Base-by-base conservation (phyloP, 2,113 vertebrate species). In the Etheostoma cragini region DNA sequence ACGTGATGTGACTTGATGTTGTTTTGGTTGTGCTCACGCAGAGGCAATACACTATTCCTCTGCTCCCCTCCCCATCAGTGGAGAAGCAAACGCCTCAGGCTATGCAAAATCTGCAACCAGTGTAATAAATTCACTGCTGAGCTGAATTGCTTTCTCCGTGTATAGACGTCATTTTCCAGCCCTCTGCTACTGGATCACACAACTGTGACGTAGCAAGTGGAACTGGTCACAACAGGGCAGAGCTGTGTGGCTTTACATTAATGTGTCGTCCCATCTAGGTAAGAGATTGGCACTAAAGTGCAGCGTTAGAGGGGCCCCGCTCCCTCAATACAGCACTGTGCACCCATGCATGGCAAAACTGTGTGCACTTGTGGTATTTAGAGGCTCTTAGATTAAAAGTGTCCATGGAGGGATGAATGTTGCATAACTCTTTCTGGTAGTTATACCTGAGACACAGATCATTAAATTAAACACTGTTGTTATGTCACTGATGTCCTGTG, bases 1-100 rank as follows among this genome's bases (percentile, higher is more conserved):
- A 75, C 19, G 8, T 65, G 42, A 84, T 66, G 60, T 71, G 71
- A 70, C 63, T 57, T n/a, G 72, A 80, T 54, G 58, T 68, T 89
- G 47, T 87, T 79, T 80, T 10, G 8, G 76, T 71, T n/a, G 21
- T 26, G 61, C 56, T 63, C 70, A 17, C 62, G 33, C 62, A 15
- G 54, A 42, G 57, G 3, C 67, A 35, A 30, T n/a, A 16, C 19
- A 0, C 67, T 42, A 38, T 11, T 22, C 1, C 3, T 14, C 38
- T 10, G 7, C 50, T 0, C 26, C 2, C 33, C 0, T 15, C 38
- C 72, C 1, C 63, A 21, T 13, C 38, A 38, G 38, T 10, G 38
- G 38, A 52, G 26, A 45, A 49, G 64, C 26, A 0, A 19, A 19
- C 8, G 0, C 73, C 38, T 76, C 61, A 45, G 81, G 81, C 8